Evolutionary conservation across 2,113 vertebrate species (phyloP).

Genomic region (Herpetotheres cachinnans): DNA sequence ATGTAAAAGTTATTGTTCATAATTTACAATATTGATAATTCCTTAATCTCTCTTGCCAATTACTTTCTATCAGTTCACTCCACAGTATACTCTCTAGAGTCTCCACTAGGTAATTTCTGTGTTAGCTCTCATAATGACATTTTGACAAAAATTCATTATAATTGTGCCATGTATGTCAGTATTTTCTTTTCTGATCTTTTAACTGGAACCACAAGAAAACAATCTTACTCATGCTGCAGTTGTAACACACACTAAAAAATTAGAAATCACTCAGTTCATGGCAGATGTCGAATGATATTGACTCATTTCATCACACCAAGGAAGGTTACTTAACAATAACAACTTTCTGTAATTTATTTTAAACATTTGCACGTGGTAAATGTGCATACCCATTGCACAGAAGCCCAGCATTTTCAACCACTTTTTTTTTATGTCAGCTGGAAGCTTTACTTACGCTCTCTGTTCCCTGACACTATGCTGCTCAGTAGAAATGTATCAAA

Average conservation of each 20-base stretch:
- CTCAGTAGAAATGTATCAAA: not conserved
- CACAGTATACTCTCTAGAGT: not conserved
- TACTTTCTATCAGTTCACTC: not conserved
- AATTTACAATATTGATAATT: not conserved
- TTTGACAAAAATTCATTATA: not conserved
- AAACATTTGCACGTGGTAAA: not conserved
- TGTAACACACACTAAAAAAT: not conserved
- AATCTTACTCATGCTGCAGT: not conserved
- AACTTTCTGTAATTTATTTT: not conserved
- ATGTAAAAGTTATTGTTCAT: not conserved
- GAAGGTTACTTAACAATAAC: not conserved
- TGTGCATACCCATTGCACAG: not conserved
- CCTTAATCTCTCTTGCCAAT: not conserved
- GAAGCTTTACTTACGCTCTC: not conserved
- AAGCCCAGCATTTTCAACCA: not conserved
- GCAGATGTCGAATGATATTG: not conserved
- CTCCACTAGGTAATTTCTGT: not conserved
- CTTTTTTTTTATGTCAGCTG: not conserved
- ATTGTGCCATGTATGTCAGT: not conserved
- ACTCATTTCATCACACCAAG: not conserved
- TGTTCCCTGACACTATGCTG: rapidly evolving
- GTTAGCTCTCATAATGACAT: not conserved
- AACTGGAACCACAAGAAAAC: not conserved
- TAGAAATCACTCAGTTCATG: not conserved
- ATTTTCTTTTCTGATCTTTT: not conserved